Percentiles rank a stretch among this genome's conserved stretches.
Evolutionary conservation across 2,113 vertebrate genomes (phyloP).

Genomic region (Phodopus roborovskii): DNA sequence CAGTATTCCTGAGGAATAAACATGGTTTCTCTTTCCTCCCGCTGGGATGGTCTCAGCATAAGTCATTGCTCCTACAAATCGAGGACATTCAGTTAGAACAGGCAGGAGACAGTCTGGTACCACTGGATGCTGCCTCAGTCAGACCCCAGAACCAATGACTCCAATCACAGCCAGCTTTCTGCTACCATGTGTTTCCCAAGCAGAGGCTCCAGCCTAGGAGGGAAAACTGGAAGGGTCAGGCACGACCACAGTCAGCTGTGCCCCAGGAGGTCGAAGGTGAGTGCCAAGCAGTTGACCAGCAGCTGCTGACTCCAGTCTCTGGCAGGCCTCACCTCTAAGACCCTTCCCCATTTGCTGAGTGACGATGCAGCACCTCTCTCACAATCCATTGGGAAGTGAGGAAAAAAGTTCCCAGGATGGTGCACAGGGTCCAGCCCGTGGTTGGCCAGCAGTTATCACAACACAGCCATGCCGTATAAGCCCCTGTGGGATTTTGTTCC

Average conservation of each 20-base stretch:
- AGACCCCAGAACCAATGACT: background rate
- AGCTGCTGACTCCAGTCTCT: background rate
- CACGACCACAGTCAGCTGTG: background rate
- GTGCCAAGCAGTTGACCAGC: background rate
- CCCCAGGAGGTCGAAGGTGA: background rate
- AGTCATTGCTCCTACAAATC: constrained; percentile 87
- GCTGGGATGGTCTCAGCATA: constrained; percentile 75
- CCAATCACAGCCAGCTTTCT: background rate
- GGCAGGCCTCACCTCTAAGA: background rate
- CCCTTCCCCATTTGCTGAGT: background rate
- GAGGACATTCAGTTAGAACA: constrained; percentile 77
- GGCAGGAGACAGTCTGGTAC: fast-evolving
- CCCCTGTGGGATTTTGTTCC: background rate
- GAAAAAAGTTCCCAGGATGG: background rate
- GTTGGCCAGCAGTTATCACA: background rate
- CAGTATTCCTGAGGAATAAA: constrained; percentile 85
- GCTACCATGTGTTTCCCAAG: background rate
- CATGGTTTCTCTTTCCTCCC: constrained; percentile 82
- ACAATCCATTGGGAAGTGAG: background rate
- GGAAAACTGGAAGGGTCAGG: background rate
- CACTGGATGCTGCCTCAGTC: background rate
- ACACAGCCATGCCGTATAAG: background rate
- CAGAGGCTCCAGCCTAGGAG: background rate
- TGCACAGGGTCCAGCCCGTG: background rate
- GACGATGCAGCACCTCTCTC: background rate